Percentiles rank a stretch among this genome's conserved stretches.
phyloP scores from a whole-genome alignment of 2,888 invertebrate species.

The Punctoribates punctum region DNA sequence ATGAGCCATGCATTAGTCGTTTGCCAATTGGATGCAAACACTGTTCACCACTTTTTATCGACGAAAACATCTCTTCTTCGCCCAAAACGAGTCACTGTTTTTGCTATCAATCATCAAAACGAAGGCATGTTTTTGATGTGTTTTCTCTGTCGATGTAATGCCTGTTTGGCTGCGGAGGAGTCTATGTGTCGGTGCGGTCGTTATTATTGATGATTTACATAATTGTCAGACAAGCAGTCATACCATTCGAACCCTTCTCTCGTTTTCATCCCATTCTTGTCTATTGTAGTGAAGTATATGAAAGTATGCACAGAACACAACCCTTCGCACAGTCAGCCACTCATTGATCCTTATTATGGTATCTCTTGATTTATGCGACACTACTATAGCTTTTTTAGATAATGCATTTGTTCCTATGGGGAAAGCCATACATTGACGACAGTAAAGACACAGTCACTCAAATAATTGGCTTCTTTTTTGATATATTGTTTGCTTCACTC shows the following conservation, averaged over 20 bases:
- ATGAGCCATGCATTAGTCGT: background rate
- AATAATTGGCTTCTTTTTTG: constrained; percentile 34
- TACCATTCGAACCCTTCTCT: background rate
- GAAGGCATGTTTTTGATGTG: constrained; percentile 25
- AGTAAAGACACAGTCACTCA: background rate
- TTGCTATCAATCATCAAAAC: constrained; percentile 31
- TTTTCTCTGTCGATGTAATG: background rate
- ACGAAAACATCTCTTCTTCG: constrained; percentile 5
- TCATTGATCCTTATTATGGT: constrained; percentile 20
- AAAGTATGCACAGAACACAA: background rate
- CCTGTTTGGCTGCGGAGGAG: background rate
- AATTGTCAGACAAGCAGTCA: constrained; percentile 5
- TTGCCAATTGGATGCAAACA: constrained; percentile 18
- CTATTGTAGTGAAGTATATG: background rate
- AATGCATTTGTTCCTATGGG: constrained; percentile 33
- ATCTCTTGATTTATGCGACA: constrained; percentile 18
- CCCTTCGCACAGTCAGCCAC: constrained; percentile 1
- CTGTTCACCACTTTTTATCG: constrained; percentile 20
- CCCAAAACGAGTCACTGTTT: constrained; percentile 32
- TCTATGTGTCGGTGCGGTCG: constrained; percentile 4
- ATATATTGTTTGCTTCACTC: constrained; percentile 19
- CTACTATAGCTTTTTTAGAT: constrained; percentile 9
- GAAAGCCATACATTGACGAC: background rate
- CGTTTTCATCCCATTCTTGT: background rate
- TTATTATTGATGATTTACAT: constrained; percentile 27